These are phyloP conservation scores for Panagrolaimus sp. DNA, from an alignment of 1,140 invertebrate species.

Conservation along the genomic window DNA sequence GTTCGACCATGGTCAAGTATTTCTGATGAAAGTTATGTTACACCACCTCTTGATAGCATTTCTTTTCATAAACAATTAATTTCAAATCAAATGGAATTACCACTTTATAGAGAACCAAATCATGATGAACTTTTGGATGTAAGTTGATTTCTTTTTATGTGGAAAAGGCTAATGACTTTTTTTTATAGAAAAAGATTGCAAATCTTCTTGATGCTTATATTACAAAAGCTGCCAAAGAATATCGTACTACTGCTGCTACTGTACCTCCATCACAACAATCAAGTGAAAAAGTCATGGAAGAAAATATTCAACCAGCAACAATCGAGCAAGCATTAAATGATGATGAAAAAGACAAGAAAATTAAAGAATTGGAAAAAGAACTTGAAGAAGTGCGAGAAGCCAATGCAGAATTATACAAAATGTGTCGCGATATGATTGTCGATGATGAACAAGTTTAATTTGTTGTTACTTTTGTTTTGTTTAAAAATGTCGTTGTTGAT, in stretches of 20 bases:
- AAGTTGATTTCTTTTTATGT: too few species aligned
- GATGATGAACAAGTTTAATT: neutral
- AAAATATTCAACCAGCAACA: neutral
- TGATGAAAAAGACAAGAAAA: neutral
- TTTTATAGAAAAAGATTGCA: constrained; percentile 6
- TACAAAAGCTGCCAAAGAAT: neutral
- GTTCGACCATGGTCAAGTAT: neutral
- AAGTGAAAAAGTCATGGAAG: neutral
- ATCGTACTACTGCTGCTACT: neutral
- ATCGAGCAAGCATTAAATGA: too few species aligned
- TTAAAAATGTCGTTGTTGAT: neutral
- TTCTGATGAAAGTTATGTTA: neutral
- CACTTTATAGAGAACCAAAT: neutral
- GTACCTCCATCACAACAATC: too few species aligned
- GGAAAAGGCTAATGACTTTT: neutral
- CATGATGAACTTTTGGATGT: neutral
- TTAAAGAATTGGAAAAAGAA: neutral
- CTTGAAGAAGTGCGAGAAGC: neutral
- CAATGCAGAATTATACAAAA: neutral
- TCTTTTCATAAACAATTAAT: neutral
- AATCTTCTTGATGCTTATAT: neutral
- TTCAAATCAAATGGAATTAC: neutral
- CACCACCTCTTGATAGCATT: neutral
- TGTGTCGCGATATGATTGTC: neutral
- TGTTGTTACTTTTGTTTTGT: neutral